These are phyloP conservation scores for Apus apus DNA, from an alignment of 2,113 vertebrate genomes.

Conservation along the genomic window DNA sequence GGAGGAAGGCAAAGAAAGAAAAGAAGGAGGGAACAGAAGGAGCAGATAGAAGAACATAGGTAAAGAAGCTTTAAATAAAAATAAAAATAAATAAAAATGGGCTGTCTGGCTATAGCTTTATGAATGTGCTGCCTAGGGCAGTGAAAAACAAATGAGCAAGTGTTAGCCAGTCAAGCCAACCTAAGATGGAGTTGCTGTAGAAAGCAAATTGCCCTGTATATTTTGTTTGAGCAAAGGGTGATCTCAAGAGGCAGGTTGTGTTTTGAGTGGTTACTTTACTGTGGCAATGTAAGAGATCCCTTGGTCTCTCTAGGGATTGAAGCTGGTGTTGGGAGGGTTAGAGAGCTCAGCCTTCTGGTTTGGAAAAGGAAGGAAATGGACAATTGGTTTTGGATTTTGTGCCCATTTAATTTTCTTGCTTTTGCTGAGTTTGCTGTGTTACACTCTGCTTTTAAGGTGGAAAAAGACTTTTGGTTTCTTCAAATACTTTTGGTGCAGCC, in stretches of 20 bases:
- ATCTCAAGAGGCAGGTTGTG: background rate
- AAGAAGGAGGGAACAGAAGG: background rate
- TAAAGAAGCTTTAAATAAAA: background rate
- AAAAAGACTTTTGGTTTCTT: conserved; percentile 48
- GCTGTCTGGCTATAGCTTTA: background rate
- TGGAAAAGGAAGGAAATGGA: conserved; percentile 50
- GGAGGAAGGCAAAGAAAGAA: background rate
- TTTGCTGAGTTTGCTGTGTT: conserved; percentile 41
- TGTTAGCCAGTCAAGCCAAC: background rate
- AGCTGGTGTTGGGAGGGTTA: background rate
- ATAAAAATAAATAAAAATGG: too few relatives aligned
- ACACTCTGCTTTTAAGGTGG: conserved; percentile 38
- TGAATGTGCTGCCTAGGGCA: background rate
- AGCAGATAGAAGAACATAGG: background rate
- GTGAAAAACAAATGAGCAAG: background rate
- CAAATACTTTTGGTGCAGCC: conserved; percentile 40
- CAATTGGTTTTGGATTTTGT: conserved; percentile 9
- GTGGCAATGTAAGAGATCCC: background rate
- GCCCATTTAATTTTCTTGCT: conserved; percentile 42
- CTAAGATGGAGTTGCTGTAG: background rate
- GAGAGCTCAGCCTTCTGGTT: conserved; percentile 31
- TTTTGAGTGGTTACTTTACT: conserved; percentile 40
- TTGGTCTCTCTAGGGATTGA: conserved; percentile 2
- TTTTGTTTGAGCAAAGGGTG: background rate
- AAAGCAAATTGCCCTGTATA: background rate